Evolutionary conservation across 2,888 invertebrate species (phyloP).

Genomic region (Anthrax anthrax): DNA sequence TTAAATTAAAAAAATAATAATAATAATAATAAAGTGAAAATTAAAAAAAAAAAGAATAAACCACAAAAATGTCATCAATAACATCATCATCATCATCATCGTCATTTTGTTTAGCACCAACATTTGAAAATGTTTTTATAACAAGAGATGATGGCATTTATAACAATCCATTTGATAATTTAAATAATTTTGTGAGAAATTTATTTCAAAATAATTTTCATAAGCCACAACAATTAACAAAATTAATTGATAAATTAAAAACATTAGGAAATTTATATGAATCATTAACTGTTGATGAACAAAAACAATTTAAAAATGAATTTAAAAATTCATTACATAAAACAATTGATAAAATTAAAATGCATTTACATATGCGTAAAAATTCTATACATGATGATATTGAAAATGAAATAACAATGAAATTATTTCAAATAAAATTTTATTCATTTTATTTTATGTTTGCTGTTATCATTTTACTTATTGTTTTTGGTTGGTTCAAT

Average conservation of each 20-base stretch:
- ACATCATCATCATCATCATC: no score
- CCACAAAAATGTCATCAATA: neutral
- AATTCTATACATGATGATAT: neutral
- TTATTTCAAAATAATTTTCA: no score
- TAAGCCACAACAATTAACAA: neutral
- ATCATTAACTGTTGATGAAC: conserved; percentile 4
- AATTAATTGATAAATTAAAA: neutral
- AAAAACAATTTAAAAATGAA: conserved; percentile 5
- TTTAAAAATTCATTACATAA: conserved; percentile 3
- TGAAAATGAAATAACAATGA: no score
- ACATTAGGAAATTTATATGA: neutral
- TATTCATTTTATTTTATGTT: neutral
- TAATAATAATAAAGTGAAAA: neutral
- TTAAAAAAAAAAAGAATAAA: neutral
- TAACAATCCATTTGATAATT: conserved; percentile 3
- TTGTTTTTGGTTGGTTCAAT: conserved; percentile 10
- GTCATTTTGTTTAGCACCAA: conserved; percentile 1
- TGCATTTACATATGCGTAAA: neutral
- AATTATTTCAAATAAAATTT: no score
- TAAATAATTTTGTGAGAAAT: neutral
- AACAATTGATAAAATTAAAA: conserved; percentile 2
- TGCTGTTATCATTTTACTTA: conserved; percentile 4
- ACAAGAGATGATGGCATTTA: no score
- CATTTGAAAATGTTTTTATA: conserved; percentile 1
- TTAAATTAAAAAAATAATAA: no score